Base-by-base conservation (phyloP, 2,113 vertebrate species). In the Rhinogobius similis region DNA sequence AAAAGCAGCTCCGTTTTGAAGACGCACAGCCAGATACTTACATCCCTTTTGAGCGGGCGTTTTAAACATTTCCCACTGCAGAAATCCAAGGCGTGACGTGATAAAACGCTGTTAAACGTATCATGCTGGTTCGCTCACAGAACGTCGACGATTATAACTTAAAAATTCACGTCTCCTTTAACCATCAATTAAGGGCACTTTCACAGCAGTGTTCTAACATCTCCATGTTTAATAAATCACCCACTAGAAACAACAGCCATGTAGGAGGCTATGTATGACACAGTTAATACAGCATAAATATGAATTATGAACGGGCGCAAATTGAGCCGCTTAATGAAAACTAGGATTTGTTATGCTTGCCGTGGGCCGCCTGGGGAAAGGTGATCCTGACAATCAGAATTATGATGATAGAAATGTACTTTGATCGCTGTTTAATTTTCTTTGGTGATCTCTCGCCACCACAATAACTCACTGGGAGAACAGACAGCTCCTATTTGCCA, bases 271-370 rank as follows among this genome's bases (percentile, higher is more conserved):
- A 93, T 93, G 86, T 93, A 93, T 93, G 93, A 93, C 91, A 76
- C 79, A 89, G 93, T 91, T 92, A 93, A 94, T 88, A 79, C 88
- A 88, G 92, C 92, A 94, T 95, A 96, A 97, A 96, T 91, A 86
- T 96, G 93, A 96, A 96, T 96, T 94, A 96, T 95, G 94, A 94
- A 95, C 89, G 79, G 91, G 88, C 88, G 86, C 92, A 96, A 95
- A 95, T 94, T 93, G 93, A 96, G 93, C 93, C 93, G 93, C 94
- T 94, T 94, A 96, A 94, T 96, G 95, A 95, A 96, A 95, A 85
- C 73, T 82, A 87, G 94, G 92, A 95, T 96, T 96, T 95, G 93
- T 95, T 94, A 92, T 90, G 90, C 83, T 84, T 29, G 87, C 92
- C 90, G 86, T 88, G 92, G 92, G 85, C 86, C 88, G 89, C 88